These are phyloP conservation scores for Brachionus paranguensis DNA, from an alignment of 1,140 invertebrate species.

Conservation along the genomic window DNA sequence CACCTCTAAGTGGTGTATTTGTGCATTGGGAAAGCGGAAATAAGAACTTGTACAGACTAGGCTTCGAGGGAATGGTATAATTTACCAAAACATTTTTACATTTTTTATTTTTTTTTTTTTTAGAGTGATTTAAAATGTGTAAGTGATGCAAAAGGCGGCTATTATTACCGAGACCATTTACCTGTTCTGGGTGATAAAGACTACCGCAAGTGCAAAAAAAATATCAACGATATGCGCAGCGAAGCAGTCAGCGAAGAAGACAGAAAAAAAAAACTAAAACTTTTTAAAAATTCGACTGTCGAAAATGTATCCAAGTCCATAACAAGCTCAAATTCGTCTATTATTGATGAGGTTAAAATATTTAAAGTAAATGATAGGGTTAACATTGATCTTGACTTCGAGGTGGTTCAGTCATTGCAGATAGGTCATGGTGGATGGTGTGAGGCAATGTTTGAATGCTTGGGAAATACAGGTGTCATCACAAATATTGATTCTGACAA, in stretches of 20 bases:
- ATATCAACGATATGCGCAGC: neutral
- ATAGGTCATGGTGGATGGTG: conserved; percentile 95
- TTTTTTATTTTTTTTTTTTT: neutral
- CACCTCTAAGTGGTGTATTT: conserved; percentile 87
- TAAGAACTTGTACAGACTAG: conserved; percentile 92
- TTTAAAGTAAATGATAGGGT: conserved; percentile 61
- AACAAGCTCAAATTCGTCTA: neutral
- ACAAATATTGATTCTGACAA: conserved; percentile 95
- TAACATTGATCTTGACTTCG: conserved; percentile 87
- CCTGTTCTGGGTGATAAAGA: conserved; percentile 68
- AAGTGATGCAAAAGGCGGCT: conserved; percentile 91
- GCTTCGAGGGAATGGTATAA: conserved; percentile 90
- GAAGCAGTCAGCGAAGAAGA: neutral
- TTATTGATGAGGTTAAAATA: neutral
- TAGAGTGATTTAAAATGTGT: conserved; percentile 88
- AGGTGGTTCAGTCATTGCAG: conserved; percentile 84
- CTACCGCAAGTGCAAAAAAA: neutral
- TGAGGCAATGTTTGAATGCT: conserved; percentile 94
- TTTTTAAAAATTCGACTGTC: neutral
- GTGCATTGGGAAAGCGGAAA: conserved; percentile 95
- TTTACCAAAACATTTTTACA: neutral
- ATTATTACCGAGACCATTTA: conserved; percentile 89
- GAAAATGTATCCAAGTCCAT: neutral
- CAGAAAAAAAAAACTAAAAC: neutral
- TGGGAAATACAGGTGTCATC: conserved; percentile 83